Evolutionary conservation across 1,140 invertebrate genomes (phyloP).

Genomic region (Procambarus clarkii): DNA sequence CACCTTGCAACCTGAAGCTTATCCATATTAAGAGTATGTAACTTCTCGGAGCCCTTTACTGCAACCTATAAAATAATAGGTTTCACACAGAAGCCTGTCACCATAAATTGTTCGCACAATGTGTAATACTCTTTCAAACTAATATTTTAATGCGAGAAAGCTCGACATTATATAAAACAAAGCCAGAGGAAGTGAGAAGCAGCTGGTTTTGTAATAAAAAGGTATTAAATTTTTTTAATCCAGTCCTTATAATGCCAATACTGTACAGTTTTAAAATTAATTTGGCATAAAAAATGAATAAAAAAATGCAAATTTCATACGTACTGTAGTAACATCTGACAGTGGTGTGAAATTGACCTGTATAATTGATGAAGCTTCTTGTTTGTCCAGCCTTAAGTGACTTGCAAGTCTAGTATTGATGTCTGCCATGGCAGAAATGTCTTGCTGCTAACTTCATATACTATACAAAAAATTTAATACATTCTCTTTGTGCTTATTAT

Average conservation of each 20-base stretch:
- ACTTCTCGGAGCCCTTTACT: neutral
- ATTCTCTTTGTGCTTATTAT: slow-evolving; percentile 18
- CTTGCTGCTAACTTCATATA: slow-evolving; percentile 3
- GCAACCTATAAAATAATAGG: neutral
- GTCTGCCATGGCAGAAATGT: neutral
- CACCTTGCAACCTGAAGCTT: no score
- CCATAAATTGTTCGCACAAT: neutral
- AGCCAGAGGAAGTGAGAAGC: no score
- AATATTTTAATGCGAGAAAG: neutral
- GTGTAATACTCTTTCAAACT: neutral
- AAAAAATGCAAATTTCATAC: neutral
- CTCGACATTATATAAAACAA: neutral
- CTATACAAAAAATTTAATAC: neutral
- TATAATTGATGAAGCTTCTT: neutral
- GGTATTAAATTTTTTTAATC: neutral
- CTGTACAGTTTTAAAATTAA: neutral
- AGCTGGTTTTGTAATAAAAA: neutral
- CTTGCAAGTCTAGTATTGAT: neutral
- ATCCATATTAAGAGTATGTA: neutral
- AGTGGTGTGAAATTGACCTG: neutral
- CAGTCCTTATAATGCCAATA: neutral
- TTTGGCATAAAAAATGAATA: neutral
- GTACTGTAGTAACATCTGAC: neutral
- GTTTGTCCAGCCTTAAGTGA: neutral
- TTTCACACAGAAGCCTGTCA: neutral